Base-by-base conservation (phyloP, 2,888 invertebrate species). In the Iselma pallidipennis region DNA sequence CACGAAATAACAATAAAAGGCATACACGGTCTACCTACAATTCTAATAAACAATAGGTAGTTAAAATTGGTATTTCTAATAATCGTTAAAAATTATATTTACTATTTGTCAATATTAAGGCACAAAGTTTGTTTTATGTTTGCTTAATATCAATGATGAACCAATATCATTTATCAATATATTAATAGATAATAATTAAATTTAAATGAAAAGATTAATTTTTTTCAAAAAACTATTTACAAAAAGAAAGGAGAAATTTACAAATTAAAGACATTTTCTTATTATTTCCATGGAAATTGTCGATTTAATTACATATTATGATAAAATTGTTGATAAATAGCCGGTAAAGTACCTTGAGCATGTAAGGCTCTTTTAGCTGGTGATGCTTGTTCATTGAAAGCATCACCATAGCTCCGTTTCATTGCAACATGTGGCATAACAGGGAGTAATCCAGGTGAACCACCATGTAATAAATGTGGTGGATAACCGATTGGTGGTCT, bases 391-490 rank as follows among this genome's bases (percentile, higher is more conserved):
- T 80, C 80, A 48, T 78, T 73, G 61, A 82, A 82, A 31, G 82
- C 82, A 61, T 82, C 82, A 9, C 81, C 81, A 62, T 82, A 82
- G 58, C 78, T 80, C 28, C 82, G 70, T 64, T 82, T 82, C 14
- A 82, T 73, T 0, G 81, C 79, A 14, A 80, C 74, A 37, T 78
- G 79, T 0, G 74, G 75, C 63, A 79, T 67, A 26, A 80, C 61
- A 1, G 77, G 77, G 31, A 78, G 66, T 55, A 80, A 71, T 4
- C 74, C 74, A 2, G 75, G 70, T 1, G 67, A 62, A 31, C 65
- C 59, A 3, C 72, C 71, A 9, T 68, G 75, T 49, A 79, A 53
- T 54, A 77, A 64, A 57, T 74, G 78, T 12, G 69, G 71, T 1
- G 76, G 72, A 57, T 76, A 76, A 37, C 72, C 71, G 33, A 75